These are phyloP conservation scores for Episyrphus balteatus DNA, from an alignment of 1,140 invertebrate species.

Conservation along the genomic window DNA sequence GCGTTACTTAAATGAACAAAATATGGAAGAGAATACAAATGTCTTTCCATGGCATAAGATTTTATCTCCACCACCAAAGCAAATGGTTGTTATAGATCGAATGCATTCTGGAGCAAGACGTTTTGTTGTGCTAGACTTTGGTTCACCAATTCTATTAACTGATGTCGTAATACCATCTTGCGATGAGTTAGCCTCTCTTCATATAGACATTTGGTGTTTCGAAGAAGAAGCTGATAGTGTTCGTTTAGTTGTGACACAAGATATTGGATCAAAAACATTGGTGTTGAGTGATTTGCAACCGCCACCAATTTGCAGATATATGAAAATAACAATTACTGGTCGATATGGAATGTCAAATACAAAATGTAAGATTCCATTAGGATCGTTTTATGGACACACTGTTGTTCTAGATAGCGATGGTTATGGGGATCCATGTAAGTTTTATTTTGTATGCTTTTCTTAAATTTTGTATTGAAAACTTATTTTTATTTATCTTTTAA, in stretches of 20 bases:
- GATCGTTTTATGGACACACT: conserved; percentile 85
- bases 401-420: conserved; percentile 60
- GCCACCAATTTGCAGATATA: conserved; percentile 72
- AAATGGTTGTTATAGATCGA: conserved; percentile 80
- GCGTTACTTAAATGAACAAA: background rate
- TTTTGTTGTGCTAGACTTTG: conserved; percentile 86
- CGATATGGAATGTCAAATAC: conserved; percentile 82
- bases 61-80: conserved; percentile 62
- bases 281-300: conserved; percentile 82
- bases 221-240: conserved; percentile 74
- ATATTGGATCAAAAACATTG: conserved; percentile 72
- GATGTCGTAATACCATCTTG: conserved; percentile 79
- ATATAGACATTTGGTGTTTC: conserved; percentile 79
- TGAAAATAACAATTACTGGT: conserved; percentile 83
- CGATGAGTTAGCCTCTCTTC: conserved; percentile 72
- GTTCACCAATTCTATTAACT: conserved; percentile 70
- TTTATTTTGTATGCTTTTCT: background rate
- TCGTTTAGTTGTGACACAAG: conserved; percentile 71
- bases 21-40: conserved; percentile 6
- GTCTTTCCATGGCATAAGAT: conserved; percentile 62
- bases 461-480: background rate
- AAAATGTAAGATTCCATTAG: conserved; percentile 78
- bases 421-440: conserved; percentile 38
- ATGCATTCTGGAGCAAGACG: conserved; percentile 81
- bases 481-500: background rate